These are phyloP conservation scores for Phacellophora camtschatica DNA, from an alignment of 30 jellyfish, hydroid and myxozoan genomes.

Conservation along the genomic window DNA sequence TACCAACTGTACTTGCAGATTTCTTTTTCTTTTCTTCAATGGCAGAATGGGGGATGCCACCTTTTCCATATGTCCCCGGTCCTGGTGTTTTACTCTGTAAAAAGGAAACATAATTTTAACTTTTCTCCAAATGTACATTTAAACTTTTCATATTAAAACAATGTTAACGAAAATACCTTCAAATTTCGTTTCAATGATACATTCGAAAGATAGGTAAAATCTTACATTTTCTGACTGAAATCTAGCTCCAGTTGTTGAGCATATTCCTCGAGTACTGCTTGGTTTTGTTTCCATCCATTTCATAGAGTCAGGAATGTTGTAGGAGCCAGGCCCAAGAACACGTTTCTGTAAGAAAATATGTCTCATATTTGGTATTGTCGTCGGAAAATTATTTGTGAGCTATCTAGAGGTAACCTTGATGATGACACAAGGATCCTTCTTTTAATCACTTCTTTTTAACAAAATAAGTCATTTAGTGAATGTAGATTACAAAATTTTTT, in stretches of 20 bases:
- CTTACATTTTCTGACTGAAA: conserved; percentile 58
- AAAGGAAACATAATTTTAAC: neutral
- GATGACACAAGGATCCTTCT: no score
- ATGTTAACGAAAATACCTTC: no score
- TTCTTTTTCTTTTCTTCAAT: conserved; percentile 82
- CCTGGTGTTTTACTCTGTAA: conserved; percentile 94
- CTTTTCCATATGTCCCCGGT: conserved; percentile 97
- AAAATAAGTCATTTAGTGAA: no score
- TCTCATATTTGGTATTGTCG: no score
- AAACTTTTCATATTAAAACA: neutral
- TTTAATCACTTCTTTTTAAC: no score
- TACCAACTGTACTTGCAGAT: conserved; percentile 91
- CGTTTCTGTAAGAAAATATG: conserved; percentile 70
- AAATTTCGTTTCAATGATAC: no score
- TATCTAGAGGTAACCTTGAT: neutral
- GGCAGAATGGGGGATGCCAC: conserved; percentile 96
- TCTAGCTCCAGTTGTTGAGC: conserved; percentile 93
- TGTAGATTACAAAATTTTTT: no score
- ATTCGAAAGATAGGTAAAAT: no score
- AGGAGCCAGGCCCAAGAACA: conserved; percentile 97
- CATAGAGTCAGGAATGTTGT: conserved; percentile 84
- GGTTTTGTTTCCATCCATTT: conserved; percentile 72
- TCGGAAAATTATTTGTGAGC: neutral
- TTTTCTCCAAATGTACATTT: neutral
- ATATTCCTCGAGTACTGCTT: conserved; percentile 85